These are phyloP conservation scores for Hippocampus kuda DNA, from an alignment of 2,797 vertebrate species.

Conservation along the genomic window DNA sequence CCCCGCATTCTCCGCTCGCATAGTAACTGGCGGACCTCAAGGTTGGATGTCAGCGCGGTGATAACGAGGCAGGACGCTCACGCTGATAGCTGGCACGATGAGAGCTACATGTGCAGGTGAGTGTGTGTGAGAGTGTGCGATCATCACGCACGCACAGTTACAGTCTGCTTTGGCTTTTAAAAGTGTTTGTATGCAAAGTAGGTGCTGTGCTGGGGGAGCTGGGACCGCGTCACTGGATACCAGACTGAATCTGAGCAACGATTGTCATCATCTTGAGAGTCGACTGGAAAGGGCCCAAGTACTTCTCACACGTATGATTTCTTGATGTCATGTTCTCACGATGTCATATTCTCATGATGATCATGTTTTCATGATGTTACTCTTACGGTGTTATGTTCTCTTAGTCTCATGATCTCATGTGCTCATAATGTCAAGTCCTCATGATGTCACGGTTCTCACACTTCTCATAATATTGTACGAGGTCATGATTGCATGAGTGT, in stretches of 20 bases:
- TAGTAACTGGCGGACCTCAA: conserved; percentile 22
- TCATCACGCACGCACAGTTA: not conserved
- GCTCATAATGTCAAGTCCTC: not conserved
- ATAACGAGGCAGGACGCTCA: conserved; percentile 2
- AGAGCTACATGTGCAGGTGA: not conserved
- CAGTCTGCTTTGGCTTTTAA: not conserved
- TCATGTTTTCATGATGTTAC: no score
- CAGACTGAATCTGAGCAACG: not conserved
- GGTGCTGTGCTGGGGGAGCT: not conserved
- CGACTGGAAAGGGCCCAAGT: not conserved
- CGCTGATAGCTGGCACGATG: not conserved
- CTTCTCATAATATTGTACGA: no score
- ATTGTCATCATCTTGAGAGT: not conserved
- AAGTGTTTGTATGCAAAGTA: not conserved
- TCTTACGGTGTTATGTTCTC: not conserved
- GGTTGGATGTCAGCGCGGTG: conserved; percentile 1
- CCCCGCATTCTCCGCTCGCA: conserved; percentile 7
- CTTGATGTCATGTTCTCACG: no score
- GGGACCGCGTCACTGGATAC: not conserved
- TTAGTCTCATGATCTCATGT: not conserved
- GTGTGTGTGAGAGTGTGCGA: not conserved
- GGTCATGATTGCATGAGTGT: not conserved
- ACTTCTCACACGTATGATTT: not conserved
- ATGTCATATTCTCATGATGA: no score
- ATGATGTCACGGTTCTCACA: not conserved